Conservation (phyloP, 2,113 vertebrate genomes). For the Callorhinus ursinus region DNA sequence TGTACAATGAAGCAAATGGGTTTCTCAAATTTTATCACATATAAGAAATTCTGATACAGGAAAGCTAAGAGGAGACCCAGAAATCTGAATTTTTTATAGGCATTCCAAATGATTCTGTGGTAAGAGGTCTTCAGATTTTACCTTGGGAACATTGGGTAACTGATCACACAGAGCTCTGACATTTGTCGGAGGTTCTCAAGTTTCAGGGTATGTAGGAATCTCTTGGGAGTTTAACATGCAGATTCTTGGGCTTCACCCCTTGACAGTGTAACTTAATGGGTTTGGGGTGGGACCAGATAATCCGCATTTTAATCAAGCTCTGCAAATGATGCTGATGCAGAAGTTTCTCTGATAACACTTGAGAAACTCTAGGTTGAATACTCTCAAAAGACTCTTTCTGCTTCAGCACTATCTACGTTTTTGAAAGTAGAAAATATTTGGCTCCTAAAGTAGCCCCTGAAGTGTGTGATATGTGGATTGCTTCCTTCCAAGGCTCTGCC, state of each 20-base stretch:
- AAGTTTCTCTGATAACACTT: not conserved
- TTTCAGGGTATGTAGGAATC: not conserved
- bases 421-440: slow-evolving; percentile 13
- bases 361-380: not conserved
- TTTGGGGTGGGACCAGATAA: not conserved
- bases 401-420: not conserved
- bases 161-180: not conserved
- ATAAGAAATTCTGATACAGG: slow-evolving; percentile 21
- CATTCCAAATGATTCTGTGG: not conserved
- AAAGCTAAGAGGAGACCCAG: not conserved
- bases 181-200: slow-evolving; percentile 26
- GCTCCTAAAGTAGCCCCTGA: not conserved
- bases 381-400: not conserved
- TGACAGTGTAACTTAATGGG: not conserved
- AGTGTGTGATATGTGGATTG: not conserved
- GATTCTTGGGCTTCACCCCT: not conserved
- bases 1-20: not conserved
- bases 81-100: not conserved
- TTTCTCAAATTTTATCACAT: not conserved
- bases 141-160: not conserved
- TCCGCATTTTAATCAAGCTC: slow-evolving; percentile 25
- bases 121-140: not conserved
- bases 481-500: not conserved
- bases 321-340: not conserved
- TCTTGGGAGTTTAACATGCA: not conserved